Evolutionary conservation across 2,888 invertebrate genomes (phyloP).

Genomic region (Gymnoscelis rufifasciata): DNA sequence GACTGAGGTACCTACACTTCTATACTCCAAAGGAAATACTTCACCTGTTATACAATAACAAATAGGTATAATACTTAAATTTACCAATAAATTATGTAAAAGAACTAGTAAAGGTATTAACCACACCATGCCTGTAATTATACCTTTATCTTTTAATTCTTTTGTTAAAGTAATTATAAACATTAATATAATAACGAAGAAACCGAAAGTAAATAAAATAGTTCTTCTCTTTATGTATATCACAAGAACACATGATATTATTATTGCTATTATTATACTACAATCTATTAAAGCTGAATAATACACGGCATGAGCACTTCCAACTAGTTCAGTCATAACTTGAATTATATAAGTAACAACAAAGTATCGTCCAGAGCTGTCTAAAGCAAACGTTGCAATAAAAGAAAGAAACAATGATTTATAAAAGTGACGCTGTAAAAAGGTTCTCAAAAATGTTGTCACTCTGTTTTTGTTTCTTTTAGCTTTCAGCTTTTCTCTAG

Average conservation of each 20-base stretch:
- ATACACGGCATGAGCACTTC: neutral
- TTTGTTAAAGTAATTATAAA: neutral
- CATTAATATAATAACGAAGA: conserved; percentile 1
- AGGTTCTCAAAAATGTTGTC: conserved; percentile 5
- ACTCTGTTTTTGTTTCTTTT: neutral
- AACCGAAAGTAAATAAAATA: conserved; percentile 8
- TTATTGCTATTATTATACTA: too few relatives aligned
- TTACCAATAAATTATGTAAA: conserved; percentile 27
- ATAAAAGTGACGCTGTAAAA: conserved; percentile 35
- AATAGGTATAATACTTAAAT: conserved; percentile 38
- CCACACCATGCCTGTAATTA: neutral
- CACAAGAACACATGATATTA: too few relatives aligned
- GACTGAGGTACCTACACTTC: conserved; percentile 28
- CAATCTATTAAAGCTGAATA: conserved; percentile 4
- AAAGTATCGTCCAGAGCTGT: conserved; percentile 8
- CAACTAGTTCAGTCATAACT: conserved; percentile 6
- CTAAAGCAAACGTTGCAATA: conserved; percentile 5
- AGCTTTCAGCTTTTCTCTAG: conserved; percentile 11
- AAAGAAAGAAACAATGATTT: conserved; percentile 25
- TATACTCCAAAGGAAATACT: conserved; percentile 45
- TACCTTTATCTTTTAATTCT: neutral
- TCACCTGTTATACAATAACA: conserved; percentile 39
- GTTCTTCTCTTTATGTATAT: conserved; percentile 9
- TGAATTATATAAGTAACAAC: conserved; percentile 8
- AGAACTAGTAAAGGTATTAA: neutral